Evolutionary conservation across 2,113 vertebrate species (phyloP).

Genomic region (Cyanistes caeruleus): DNA sequence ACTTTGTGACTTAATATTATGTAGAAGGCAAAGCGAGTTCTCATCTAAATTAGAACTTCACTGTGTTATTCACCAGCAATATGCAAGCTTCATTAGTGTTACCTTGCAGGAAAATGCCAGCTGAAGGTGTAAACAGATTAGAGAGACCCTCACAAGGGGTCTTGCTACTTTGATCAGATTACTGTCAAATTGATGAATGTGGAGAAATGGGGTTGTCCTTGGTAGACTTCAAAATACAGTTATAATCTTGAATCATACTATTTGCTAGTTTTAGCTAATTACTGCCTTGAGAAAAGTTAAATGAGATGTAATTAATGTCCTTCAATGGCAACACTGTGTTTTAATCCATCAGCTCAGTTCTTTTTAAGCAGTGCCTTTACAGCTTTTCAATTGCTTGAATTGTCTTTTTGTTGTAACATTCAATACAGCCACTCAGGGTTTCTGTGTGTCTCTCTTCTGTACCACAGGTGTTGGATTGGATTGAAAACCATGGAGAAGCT

Average conservation of each 20-base stretch:
- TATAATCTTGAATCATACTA: neutral
- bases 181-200: slow-evolving; percentile 15
- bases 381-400: neutral
- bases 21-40: neutral
- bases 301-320: neutral
- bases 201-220: neutral
- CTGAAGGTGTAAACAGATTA: neutral
- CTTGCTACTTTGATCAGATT: neutral
- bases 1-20: neutral
- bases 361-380: neutral
- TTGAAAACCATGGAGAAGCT: slow-evolving; percentile 97
- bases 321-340: neutral
- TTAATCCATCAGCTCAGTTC: neutral
- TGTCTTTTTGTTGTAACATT: neutral
- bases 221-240: neutral
- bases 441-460: neutral
- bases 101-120: neutral
- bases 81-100: neutral
- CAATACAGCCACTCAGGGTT: neutral
- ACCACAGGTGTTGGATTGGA: slow-evolving; percentile 94
- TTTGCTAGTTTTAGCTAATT: neutral
- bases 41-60: neutral
- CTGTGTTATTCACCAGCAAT: neutral
- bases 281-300: neutral
- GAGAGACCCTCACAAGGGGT: neutral